These are phyloP conservation scores for Rutpela maculata DNA, from an alignment of 2,888 invertebrate genomes.

Conservation along the genomic window DNA sequence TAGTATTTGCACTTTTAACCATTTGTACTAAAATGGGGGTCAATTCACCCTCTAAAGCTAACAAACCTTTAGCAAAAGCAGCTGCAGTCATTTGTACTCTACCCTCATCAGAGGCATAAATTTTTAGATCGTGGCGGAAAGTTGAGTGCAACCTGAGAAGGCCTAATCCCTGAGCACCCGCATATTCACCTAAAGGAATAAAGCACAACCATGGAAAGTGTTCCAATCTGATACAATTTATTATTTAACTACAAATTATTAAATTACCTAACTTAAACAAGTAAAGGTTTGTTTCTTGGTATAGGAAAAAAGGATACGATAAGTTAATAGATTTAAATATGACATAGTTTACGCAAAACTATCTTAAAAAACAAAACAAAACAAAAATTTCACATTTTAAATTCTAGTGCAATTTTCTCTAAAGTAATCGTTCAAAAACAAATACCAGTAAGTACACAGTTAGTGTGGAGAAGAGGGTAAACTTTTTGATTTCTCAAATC, in stretches of 20 bases:
- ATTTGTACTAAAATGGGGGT: constrained; percentile 99
- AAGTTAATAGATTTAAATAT: neutral
- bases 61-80: constrained; percentile 97
- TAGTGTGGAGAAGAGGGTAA: no score
- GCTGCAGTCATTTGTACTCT: constrained; percentile 99
- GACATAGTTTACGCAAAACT: neutral
- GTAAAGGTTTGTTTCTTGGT: neutral
- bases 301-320: neutral
- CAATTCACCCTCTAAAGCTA: constrained; percentile 98
- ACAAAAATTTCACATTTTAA: neutral
- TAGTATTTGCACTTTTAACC: constrained; percentile 99
- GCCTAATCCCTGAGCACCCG: constrained; percentile 95
- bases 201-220: constrained; percentile 24
- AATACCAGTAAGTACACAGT: no score
- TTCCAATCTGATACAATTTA: neutral
- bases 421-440: no score
- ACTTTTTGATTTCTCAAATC: no score
- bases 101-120: constrained; percentile 99
- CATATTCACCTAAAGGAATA: constrained; percentile 82
- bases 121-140: constrained; percentile 98
- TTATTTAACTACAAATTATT: neutral
- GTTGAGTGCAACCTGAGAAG: constrained; percentile 97
- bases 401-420: no score
- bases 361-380: no score
- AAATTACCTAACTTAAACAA: neutral